Base-by-base conservation (phyloP, 2,113 vertebrate genomes). In the Zosterops lateralis region DNA sequence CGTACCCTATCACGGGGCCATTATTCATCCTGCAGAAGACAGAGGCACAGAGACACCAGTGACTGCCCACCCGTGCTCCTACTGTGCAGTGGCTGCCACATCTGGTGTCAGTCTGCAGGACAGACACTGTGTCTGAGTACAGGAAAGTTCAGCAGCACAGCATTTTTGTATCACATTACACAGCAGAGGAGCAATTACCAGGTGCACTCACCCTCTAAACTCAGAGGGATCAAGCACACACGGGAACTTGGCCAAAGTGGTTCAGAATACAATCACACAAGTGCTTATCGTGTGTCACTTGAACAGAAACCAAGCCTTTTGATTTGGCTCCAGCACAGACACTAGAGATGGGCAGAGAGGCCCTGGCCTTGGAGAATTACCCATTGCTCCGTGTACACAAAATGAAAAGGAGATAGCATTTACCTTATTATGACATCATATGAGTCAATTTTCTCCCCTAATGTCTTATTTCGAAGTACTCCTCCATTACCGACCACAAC, bases 361-460 rank as follows among this genome's bases (percentile, higher is more conserved):
- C 76, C 10, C 29, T 32, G 24, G 22, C 34, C 84, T 56, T 50
- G 58, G 74, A 87, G 21, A 95, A 89, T 10, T 44, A 79, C 31
- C 21, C 40, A 25, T 28, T 36, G 51, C 51, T 89, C 58, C 3
- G 13, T 0, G 13, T 4, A 74, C 13, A 70, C 24, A 73, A 61
- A 88, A 71, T 2, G 5, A 76, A 60, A 75, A 87, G 32, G 45
- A 78, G 57, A 91, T 12, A 34, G 3, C 3, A 66, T 74, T 97
- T 98, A 98, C 98, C 98, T 98, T 97, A 98, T 98, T 92, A 98
- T 85, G 45, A 98, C 96, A 6, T 98, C 98, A 40, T 98, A 98
- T 0, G 98, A 98, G 93, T 98, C 98, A 50, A 98, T 98, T 87
- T 96, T 98, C 91, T 97, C 95, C 62, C 98, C 98, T 61, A 98